A percentile compares a stretch with the other conserved stretches of the same genome.
Evolutionary conservation across 1,140 invertebrate genomes (phyloP).

Genomic region (Drosophila pallidifrons): DNA sequence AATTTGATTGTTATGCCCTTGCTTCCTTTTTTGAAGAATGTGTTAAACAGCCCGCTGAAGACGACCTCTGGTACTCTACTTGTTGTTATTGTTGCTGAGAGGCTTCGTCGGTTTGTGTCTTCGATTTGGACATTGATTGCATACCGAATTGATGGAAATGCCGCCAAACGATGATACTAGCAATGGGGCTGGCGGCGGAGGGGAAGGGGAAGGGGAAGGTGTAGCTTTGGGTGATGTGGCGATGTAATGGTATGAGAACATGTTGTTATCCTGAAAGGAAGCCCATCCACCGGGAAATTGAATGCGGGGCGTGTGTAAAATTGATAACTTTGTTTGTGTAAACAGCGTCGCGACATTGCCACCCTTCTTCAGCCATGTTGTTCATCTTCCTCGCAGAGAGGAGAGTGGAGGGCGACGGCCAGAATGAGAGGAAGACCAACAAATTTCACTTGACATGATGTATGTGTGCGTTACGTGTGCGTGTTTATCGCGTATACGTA

Average conservation of each 20-base stretch:
- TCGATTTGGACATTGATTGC: conserved; percentile 82
- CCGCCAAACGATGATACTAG: conserved; percentile 31
- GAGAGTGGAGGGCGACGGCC: no score
- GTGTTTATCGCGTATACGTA: conserved; percentile 79
- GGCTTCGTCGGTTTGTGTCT: conserved; percentile 62
- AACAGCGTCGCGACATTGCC: conserved; percentile 78
- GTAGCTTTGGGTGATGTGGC: neutral
- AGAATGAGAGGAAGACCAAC: conserved; percentile 30
- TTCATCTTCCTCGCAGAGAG: conserved; percentile 6
- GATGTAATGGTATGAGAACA: conserved; percentile 39
- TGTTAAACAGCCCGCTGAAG: conserved; percentile 27
- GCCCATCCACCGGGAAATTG: conserved; percentile 43
- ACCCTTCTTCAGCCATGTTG: neutral
- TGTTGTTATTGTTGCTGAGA: conserved; percentile 50
- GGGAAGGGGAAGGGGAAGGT: neutral
- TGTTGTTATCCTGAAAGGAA: conserved; percentile 48
- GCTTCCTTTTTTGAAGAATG: conserved; percentile 4
- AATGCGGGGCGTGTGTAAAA: conserved; percentile 71
- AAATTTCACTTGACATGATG: conserved; percentile 73
- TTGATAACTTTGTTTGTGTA: conserved; percentile 83
- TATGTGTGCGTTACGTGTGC: conserved; percentile 77
- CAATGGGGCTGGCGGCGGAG: neutral
- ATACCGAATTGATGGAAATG: conserved; percentile 78
- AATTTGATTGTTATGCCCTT: conserved; percentile 1
- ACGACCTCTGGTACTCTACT: conserved; percentile 39